Percentiles rank a stretch among this genome's conserved stretches.
phyloP scores from a whole-genome alignment of 2,113 vertebrate species.

The Nothobranchius kuhntae region DNA sequence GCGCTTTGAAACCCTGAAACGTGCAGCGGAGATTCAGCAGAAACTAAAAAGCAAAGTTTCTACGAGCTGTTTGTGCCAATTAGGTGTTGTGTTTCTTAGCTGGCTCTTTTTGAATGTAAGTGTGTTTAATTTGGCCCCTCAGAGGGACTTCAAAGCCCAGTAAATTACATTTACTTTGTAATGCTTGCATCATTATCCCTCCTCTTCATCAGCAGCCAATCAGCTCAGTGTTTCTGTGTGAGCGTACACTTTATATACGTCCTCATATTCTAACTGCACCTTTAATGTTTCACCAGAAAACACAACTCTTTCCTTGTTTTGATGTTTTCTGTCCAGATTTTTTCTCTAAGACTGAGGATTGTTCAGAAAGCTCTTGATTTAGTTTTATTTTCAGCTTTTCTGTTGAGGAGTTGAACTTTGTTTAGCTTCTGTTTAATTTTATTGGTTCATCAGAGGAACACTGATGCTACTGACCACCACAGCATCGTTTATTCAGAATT shows the following conservation, averaged over 20 bases:
- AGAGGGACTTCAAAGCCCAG: conserved; percentile 71
- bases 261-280: too few relatives aligned
- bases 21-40: conserved; percentile 49
- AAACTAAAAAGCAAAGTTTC: conserved; percentile 36
- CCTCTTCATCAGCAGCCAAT: conserved; percentile 66
- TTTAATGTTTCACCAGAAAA: too few relatives aligned
- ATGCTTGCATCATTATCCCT: conserved; percentile 79
- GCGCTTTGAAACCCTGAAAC: conserved; percentile 49
- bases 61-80: conserved; percentile 59
- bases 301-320: too few relatives aligned
- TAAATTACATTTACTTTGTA: conserved; percentile 80
- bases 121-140: conserved; percentile 64
- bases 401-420: too few relatives aligned
- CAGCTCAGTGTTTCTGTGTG: conserved; percentile 3
- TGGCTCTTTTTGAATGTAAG: conserved; percentile 22
- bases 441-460: too few relatives aligned
- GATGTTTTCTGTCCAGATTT: too few relatives aligned
- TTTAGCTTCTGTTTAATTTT: not conserved
- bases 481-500: too few relatives aligned
- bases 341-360: too few relatives aligned
- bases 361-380: too few relatives aligned
- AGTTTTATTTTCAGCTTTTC: too few relatives aligned
- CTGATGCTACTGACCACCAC: too few relatives aligned
- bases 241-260: not conserved
- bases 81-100: conserved; percentile 37